Evolutionary conservation across 2,797 vertebrate genomes (phyloP), one percentile per base, ranked within the genome.

Genomic region (Knipowitschia caucasica): DNA sequence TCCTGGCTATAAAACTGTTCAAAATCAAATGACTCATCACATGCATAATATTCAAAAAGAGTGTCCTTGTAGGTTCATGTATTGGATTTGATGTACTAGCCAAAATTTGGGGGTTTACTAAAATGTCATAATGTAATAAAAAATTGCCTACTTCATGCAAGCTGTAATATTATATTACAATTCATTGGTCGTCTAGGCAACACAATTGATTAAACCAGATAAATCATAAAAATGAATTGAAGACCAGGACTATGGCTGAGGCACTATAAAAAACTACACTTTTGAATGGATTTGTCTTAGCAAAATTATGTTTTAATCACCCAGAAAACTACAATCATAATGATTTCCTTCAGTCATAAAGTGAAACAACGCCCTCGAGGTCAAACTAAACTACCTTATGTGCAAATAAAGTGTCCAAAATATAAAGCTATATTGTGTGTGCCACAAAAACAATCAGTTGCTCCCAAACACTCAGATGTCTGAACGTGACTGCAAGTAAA

Each of bases 161-260:
- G 72, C 78, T 51, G 68, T 63, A 83, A 81, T 44, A 44, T 83
- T 81, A 74, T 76, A 81, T 83, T 85, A 84, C 73, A 80, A 71
- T 80, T 78, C 56, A 76, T 74, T 78, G 75, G 73, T 82, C 86
- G 83, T 75, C 85, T 84, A 78, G 83, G 83, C 85, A 88, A 87
- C 85, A 76, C 74, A 83, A 82, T 58, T 64, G 78, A 83, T 81
- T 76, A 83, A 77, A 82, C 73, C 79, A 83, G 81, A 81, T 81
- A 66, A 38, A 69, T 74, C 73, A 55, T 67, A 80, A 77, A 71
- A 80, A 82, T 69, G 68, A 80, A 81, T 87, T 78, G 67, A 82
- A 83, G 79, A 67, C 78, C 71, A 85, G 78, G 81, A 82, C 69
- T 70, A 80, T 66, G 80, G 74, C 66, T 0, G 82, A 86, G 86